A percentile compares a stretch with the other conserved stretches of the same genome.
These are phyloP conservation scores for Gerris buenoi DNA, from an alignment of 1,140 invertebrate species.

Conservation along the genomic window DNA sequence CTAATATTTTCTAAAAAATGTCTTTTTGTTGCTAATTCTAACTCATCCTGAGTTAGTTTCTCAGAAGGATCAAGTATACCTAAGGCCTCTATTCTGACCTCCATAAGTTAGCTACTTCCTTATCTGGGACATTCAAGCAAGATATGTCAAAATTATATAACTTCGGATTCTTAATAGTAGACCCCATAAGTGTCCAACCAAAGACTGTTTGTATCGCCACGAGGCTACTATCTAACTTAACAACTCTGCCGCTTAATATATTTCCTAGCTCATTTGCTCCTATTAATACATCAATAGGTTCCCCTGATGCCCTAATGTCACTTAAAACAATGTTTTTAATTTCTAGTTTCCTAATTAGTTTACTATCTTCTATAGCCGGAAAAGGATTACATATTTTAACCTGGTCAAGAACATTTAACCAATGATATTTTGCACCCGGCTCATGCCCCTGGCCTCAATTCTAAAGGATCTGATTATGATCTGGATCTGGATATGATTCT, in stretches of 20 bases:
- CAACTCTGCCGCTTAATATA: not conserved
- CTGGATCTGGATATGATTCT: not conserved
- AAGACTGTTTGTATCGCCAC: not conserved
- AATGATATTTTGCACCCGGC: no score
- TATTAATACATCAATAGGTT: not conserved
- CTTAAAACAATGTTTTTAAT: not conserved
- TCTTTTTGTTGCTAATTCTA: not conserved
- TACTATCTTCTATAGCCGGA: not conserved
- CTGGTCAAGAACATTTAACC: not conserved
- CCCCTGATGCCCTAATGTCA: not conserved
- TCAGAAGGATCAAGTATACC: not conserved
- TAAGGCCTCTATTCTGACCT: not conserved
- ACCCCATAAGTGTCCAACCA: not conserved
- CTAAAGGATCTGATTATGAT: not conserved
- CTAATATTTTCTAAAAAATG: not conserved
- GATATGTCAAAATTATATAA: not conserved
- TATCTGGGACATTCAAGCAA: not conserved
- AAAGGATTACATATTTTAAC: not conserved
- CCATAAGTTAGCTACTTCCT: not conserved
- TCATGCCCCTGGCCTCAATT: not conserved
- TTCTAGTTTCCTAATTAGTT: not conserved
- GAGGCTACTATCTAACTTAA: not conserved
- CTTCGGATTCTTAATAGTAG: not conserved
- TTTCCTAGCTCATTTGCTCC: not conserved
- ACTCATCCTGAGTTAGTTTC: not conserved